A percentile compares a stretch with the other conserved stretches of the same genome.
These are phyloP conservation scores for Smutsia gigantea DNA, from an alignment of 2,797 vertebrate genomes.

Conservation along the genomic window DNA sequence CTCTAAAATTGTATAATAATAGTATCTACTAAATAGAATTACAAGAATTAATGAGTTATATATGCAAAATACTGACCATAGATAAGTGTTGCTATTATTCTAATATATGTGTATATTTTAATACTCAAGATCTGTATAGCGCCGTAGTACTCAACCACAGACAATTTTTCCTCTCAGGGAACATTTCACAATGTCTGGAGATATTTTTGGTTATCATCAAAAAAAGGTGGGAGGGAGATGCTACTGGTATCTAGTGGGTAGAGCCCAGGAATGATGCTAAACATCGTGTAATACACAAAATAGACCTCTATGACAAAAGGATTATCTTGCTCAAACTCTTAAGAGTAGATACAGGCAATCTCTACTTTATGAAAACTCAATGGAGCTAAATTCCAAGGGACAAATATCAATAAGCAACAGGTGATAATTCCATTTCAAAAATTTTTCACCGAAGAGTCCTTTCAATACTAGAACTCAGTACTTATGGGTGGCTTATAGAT, in stretches of 20 bases:
- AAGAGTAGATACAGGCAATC: neutral
- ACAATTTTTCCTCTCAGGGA: neutral
- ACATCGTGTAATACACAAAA: neutral
- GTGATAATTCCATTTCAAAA: conserved; percentile 32
- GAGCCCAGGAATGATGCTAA: neutral
- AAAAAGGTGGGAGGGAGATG: neutral
- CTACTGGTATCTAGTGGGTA: neutral
- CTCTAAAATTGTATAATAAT: neutral
- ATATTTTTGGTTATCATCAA: neutral
- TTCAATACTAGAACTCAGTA: conserved; percentile 5
- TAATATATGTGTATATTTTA: neutral
- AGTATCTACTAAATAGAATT: neutral
- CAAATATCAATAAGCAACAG: conserved; percentile 11
- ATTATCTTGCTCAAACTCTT: neutral
- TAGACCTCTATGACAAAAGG: neutral
- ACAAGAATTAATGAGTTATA: neutral
- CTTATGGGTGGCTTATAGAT: neutral
- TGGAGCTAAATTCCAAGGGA: conserved; percentile 10
- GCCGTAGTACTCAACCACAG: neutral
- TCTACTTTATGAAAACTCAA: conserved; percentile 28
- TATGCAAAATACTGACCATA: neutral
- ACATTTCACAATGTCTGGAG: neutral
- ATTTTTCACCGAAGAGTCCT: neutral
- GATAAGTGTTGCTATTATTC: conserved; percentile 18
- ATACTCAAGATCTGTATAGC: neutral